Base-by-base conservation (phyloP, 2,113 vertebrate genomes). In the Brachionichthys hirsutus region DNA sequence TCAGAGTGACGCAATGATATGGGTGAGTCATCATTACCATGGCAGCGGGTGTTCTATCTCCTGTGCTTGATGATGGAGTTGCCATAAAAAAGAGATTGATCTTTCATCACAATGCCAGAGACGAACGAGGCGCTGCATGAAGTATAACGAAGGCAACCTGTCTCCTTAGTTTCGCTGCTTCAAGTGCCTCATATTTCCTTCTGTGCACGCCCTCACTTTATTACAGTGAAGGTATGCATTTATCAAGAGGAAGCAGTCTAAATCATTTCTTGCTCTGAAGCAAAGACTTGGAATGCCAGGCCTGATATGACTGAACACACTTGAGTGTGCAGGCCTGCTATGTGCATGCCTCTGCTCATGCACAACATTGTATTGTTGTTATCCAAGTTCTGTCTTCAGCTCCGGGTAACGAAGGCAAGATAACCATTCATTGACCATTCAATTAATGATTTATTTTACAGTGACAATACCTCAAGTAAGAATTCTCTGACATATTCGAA, bases 71-170 rank as follows among this genome's bases (percentile, higher is more conserved):
- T 85, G 88, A 87, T 75, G 78, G 88, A 87, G 61, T 50, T 52
- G 73, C 83, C 54, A 81, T 84, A 88, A 86, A 81, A 73, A 76
- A 81, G 78, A 78, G 73, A 90, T 88, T 80, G 74, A 77, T 89
- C 84, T 88, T 83, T 88, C 87, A 67, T 83, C 88, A 68, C 85
- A 53, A 62, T 42, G 51, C 61, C 79, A 44, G 71, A 88, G 77
- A 87, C 15, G 61, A 85, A 88, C 46, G 62, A 83, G 79, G 82
- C 75, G 86, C 69, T 60, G 68, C 50, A 16, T 85, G 77, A 85
- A 67, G 70, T 56, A 78, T 82, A 34, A 7, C 78, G 73, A 71
- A 34, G 3, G 48, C 42, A 53, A 57, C 45, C 56, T 62, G 49
- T 67, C 70, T 77, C 62, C 72, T 69, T 52, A 54, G 70, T 78